These are phyloP conservation scores for Fratercula arctica DNA, from an alignment of 2,797 vertebrate genomes.

Conservation along the genomic window DNA sequence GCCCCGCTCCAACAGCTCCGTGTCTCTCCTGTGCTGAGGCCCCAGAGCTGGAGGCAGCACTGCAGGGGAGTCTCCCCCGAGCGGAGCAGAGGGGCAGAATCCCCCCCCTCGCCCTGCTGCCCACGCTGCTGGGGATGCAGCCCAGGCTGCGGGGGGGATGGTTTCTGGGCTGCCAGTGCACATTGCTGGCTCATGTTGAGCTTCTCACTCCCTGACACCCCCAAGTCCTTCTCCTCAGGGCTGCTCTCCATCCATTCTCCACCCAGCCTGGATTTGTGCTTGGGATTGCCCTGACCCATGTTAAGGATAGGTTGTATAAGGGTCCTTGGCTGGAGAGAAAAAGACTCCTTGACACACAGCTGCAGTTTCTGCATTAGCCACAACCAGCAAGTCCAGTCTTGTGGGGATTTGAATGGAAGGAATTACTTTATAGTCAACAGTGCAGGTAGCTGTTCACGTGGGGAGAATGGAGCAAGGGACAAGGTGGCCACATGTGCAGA, in stretches of 20 bases:
- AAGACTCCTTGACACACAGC: background rate
- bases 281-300: background rate
- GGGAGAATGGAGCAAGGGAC: background rate
- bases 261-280: background rate
- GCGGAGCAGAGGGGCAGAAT: background rate
- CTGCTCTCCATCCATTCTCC: background rate
- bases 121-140: background rate
- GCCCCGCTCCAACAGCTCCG: too few relatives aligned
- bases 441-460: accelerated
- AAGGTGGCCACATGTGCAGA: background rate
- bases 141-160: background rate
- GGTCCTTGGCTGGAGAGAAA: background rate
- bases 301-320: background rate
- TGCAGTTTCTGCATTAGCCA: background rate
- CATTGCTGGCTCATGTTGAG: background rate
- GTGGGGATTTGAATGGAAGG: background rate
- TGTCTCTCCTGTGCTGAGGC: too few relatives aligned
- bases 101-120: background rate
- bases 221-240: background rate
- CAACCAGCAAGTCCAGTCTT: background rate
- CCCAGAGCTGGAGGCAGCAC: background rate
- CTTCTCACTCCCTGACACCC: too few relatives aligned
- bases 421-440: too few relatives aligned
- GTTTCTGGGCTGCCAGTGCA: background rate
- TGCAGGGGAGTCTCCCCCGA: too few relatives aligned